Evolutionary conservation across 1,140 invertebrate species (phyloP), one percentile per base, ranked within the genome.

Genomic region (Hormaphis cornu): DNA sequence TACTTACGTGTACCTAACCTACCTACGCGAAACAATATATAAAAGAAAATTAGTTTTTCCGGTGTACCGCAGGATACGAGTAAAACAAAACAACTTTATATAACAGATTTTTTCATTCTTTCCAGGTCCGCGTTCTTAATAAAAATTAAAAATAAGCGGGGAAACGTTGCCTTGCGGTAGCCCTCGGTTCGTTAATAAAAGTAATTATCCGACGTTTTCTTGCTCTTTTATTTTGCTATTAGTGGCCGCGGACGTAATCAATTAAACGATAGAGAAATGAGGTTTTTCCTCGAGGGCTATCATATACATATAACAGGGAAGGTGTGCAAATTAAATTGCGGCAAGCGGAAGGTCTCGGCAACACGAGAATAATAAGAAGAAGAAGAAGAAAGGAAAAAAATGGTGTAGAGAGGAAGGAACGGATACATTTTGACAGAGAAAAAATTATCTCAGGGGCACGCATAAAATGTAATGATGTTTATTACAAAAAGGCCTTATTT

Each of bases 281-380:
- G 48, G 12, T 58, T 58, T 22, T 22, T 54, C 33, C 33, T 46
- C 1, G n/a, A 30, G 14, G 44, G n/a, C n/a, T n/a, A n/a, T n/a
- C n/a, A n/a, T n/a, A n/a, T n/a, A 8, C 30, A 66, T 48, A 33
- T 28, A 46, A 30, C 16, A 16, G 44, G 42, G 18, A 35, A 46
- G 61, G 61, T 48, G 61, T 66, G 44, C 28, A 66, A 66, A 66
- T 66, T 66, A 66, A 50, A 66, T 66, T 66, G 44, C 61, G 28
- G 28, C 61, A 46, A 28, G 58, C 58, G 18, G 42, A 28, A 30
- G 58, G 58, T 61, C 46, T 61, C 5, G 14, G 44, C 18, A 24
- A 30, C 20, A 14, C 50, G 24, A 66, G 48, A 66, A 63, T 30
- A 56, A 33, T 6, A 33, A 33, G 9, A 6, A 56, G 7, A 56